Percentiles rank a stretch among this genome's conserved stretches.
phyloP scores from a whole-genome alignment of 1,140 invertebrate genomes.

The Trachymyrmex septentrionalis region DNA sequence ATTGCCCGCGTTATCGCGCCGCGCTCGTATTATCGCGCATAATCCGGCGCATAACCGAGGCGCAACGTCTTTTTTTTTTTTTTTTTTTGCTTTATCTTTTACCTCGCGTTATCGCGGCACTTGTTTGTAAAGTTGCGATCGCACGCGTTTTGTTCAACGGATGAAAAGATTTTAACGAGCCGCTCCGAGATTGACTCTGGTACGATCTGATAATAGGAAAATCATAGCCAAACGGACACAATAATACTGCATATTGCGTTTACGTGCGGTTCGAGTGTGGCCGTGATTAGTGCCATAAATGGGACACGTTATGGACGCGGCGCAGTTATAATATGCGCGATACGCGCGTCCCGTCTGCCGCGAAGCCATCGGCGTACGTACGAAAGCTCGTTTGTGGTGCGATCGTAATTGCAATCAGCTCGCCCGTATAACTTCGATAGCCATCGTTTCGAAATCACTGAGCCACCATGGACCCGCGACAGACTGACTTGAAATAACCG shows the following conservation, averaged over 20 bases:
- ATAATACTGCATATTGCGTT: slow-evolving; percentile 67
- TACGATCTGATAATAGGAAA: slow-evolving; percentile 70
- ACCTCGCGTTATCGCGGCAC: background rate
- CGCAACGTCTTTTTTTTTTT: no score
- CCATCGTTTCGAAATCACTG: slow-evolving; percentile 65
- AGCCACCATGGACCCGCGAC: background rate
- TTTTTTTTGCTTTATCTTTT: slow-evolving; percentile 15
- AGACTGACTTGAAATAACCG: slow-evolving; percentile 69
- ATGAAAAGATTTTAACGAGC: slow-evolving; percentile 54
- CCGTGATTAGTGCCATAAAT: slow-evolving; percentile 68
- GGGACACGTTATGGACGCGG: slow-evolving; percentile 62
- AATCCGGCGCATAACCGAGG: slow-evolving; percentile 13
- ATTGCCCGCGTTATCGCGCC: background rate
- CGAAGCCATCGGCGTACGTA: slow-evolving; percentile 45
- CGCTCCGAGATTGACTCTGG: slow-evolving; percentile 49
- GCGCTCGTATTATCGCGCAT: background rate
- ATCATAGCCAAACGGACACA: slow-evolving; percentile 53
- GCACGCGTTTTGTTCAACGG: slow-evolving; percentile 14
- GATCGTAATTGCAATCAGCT: slow-evolving; percentile 64
- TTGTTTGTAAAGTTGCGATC: slow-evolving; percentile 22
- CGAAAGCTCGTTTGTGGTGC: slow-evolving; percentile 36
- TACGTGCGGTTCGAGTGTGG: slow-evolving; percentile 69
- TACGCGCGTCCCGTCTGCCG: slow-evolving; percentile 23
- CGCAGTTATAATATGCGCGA: slow-evolving; percentile 62
- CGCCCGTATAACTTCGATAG: slow-evolving; percentile 59